Evolutionary conservation across 2,888 invertebrate species (phyloP), one percentile per base, ranked within the genome.

Genomic region (Netelia melanura): DNA sequence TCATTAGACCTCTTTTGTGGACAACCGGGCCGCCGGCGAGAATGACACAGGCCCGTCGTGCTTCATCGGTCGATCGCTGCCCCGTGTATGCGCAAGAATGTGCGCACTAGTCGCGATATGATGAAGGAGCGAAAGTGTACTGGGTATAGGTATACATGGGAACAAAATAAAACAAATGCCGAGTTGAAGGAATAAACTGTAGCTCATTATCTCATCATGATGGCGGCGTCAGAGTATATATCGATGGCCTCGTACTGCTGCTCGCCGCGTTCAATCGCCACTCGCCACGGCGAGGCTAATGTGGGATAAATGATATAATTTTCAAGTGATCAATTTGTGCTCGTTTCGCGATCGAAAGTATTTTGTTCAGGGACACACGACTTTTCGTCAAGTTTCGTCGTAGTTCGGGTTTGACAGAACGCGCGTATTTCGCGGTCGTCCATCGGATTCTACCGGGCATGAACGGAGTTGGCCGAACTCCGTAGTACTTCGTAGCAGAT

Each of bases 371-470:
- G 30, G 11, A 48, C 14, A 38, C 25, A 48, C 11, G 48, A 48
- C 67, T 48, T 23, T 48, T 48, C 10, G 25, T 17, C 17, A 44
- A 38, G 62, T 62, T 67, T 17, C 21, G n/a, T 17, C 3, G 14
- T 64, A 8, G 30, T 64, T 3, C 38, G 14, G 65, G 65, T 90
- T 91, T 89, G 89, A 91, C 89, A 89, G 87, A 90, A 89, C 90
- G 89, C 91, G 91, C 91, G 91, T 91, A 91, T 91, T 91, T 91
- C 87, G 90, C 90, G 90, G 89, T 88, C 89, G 86, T 86, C 82
- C 71, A 83, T 84, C 90, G 91, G 87, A 86, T 82, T 70, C 38
- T 62, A 61, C 89, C 91, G 91, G 89, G 84, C 56, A 54, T 65
- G 43, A 78, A 87, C 91, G 91, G 89, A 85, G 74, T 67, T 86